Percentiles rank a stretch among this genome's conserved stretches.
Evolutionary conservation across 2,888 invertebrate species (phyloP).

Genomic region (Drosophila antonietae): DNA sequence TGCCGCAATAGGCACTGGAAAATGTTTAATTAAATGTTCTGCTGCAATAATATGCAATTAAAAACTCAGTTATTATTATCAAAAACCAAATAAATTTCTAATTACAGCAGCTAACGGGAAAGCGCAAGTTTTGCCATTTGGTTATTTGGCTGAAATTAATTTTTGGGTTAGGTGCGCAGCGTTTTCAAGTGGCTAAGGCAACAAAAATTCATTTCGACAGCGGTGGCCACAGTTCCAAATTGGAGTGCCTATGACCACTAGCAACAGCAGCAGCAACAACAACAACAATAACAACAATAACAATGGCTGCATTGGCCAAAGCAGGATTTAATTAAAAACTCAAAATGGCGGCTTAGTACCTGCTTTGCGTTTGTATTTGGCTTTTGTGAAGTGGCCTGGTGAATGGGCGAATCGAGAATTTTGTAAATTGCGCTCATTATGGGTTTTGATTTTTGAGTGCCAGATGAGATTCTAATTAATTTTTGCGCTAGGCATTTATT

Average conservation of each 20-base stretch:
- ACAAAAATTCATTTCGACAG: conserved; percentile 61
- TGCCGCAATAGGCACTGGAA: conserved; percentile 27
- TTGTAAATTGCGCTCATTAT: conserved; percentile 74
- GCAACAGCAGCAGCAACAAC: conserved; percentile 24
- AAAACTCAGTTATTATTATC: conserved; percentile 63
- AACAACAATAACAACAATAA: conserved; percentile 36
- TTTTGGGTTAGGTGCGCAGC: conserved; percentile 43
- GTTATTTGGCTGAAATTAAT: conserved; percentile 67
- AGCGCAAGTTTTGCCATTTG: conserved; percentile 37
- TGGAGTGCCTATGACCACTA: conserved; percentile 51
- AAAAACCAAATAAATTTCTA: conserved; percentile 77
- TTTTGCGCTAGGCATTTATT: conserved; percentile 56
- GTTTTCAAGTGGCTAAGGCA: conserved; percentile 48
- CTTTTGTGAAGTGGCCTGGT: conserved; percentile 24
- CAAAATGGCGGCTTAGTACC: conserved; percentile 59
- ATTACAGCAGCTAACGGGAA: conserved; percentile 51
- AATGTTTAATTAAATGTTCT: conserved; percentile 53
- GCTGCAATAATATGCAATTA: conserved; percentile 64
- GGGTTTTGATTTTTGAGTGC: conserved; percentile 70
- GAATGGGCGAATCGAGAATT: conserved; percentile 57
- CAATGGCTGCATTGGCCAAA: conserved; percentile 49
- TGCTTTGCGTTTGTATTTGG: conserved; percentile 42
- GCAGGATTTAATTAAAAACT: conserved; percentile 72
- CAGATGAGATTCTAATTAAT: conserved; percentile 67
- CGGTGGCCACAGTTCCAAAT: conserved; percentile 52